Evolutionary conservation across 2,888 invertebrate genomes (phyloP).

Genomic region (Polymixis flavicincta): DNA sequence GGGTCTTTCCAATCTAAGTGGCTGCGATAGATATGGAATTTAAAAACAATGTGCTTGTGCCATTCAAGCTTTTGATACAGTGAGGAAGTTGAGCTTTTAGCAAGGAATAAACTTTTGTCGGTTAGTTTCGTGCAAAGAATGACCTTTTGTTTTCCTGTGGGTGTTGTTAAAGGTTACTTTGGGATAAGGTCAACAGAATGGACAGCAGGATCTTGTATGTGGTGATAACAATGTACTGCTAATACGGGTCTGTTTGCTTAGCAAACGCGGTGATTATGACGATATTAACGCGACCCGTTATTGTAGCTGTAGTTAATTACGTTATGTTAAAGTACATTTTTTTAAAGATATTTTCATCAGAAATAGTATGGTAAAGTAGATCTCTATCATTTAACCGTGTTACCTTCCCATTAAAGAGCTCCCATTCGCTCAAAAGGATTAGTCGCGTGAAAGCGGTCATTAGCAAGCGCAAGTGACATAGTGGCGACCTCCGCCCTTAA

Average conservation of each 20-base stretch:
- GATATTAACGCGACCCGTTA: conserved; percentile 16
- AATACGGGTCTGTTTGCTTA: conserved; percentile 14
- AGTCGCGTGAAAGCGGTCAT: conserved; percentile 42
- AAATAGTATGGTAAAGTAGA: conserved; percentile 4
- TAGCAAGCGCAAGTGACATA: conserved; percentile 39
- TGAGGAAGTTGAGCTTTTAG: conserved; percentile 14
- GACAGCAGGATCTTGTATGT: conserved; percentile 10
- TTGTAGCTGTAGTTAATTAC: neutral
- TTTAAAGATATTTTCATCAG: neutral
- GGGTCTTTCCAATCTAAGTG: conserved; percentile 52
- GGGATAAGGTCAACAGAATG: conserved; percentile 29
- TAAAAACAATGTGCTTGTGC: conserved; percentile 36
- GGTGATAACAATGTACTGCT: conserved; percentile 34
- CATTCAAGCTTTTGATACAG: conserved; percentile 11
- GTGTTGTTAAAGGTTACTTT: conserved; percentile 33
- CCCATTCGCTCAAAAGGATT: conserved; percentile 37
- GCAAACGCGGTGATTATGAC: conserved; percentile 8
- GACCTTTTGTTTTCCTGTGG: conserved; percentile 20
- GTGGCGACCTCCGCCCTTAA: conserved; percentile 31
- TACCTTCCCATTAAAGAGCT: conserved; percentile 16
- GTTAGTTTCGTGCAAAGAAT: conserved; percentile 23
- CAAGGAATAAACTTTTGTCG: conserved; percentile 23
- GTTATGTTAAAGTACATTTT: neutral
- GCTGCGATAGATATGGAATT: conserved; percentile 54
- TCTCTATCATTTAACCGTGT: conserved; percentile 25